Percentiles rank a stretch among this genome's conserved stretches.
Conservation (phyloP, 2,888 invertebrate species). For the Gymnosoma rotundatum region DNA sequence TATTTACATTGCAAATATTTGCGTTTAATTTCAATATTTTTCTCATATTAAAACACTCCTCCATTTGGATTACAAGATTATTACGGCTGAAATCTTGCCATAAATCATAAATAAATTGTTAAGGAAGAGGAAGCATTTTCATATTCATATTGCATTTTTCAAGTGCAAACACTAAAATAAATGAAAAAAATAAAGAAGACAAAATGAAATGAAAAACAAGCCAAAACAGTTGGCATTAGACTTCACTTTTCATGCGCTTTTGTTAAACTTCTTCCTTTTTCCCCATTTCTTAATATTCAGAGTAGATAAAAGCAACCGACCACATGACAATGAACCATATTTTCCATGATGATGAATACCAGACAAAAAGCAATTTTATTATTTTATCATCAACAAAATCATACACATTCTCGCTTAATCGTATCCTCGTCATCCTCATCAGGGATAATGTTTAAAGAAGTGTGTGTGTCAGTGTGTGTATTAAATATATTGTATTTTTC, state of each 20-base stretch:
- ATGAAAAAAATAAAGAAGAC: slow-evolving; percentile 32
- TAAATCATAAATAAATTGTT: slow-evolving; percentile 22
- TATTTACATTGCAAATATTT: slow-evolving; percentile 55
- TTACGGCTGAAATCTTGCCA: slow-evolving; percentile 30
- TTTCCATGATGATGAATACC: slow-evolving; percentile 68
- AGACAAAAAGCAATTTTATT: slow-evolving; percentile 69
- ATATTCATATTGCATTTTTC: slow-evolving; percentile 55
- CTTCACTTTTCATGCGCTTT: slow-evolving; percentile 57
- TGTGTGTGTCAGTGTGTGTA: not conserved
- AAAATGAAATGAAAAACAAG: slow-evolving; percentile 22
- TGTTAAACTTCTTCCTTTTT: not conserved
- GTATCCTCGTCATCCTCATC: slow-evolving; percentile 29
- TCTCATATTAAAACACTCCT: slow-evolving; percentile 27
- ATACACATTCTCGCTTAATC: slow-evolving; percentile 12
- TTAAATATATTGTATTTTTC: slow-evolving; percentile 16
- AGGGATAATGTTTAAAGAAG: slow-evolving; percentile 22
- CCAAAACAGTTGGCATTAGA: slow-evolving; percentile 66
- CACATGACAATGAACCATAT: slow-evolving; percentile 72
- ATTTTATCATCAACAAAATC: slow-evolving; percentile 59
- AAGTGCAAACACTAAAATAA: slow-evolving; percentile 60
- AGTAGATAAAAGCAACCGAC: slow-evolving; percentile 56
- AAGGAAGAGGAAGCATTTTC: slow-evolving; percentile 15
- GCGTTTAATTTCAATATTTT: slow-evolving; percentile 40
- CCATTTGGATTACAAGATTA: slow-evolving; percentile 10
- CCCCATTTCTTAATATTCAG: slow-evolving; percentile 8